Evolutionary conservation across 2,797 vertebrate genomes (phyloP), one percentile per base, ranked within the genome.

Genomic region (Clarias platycephalus): DNA sequence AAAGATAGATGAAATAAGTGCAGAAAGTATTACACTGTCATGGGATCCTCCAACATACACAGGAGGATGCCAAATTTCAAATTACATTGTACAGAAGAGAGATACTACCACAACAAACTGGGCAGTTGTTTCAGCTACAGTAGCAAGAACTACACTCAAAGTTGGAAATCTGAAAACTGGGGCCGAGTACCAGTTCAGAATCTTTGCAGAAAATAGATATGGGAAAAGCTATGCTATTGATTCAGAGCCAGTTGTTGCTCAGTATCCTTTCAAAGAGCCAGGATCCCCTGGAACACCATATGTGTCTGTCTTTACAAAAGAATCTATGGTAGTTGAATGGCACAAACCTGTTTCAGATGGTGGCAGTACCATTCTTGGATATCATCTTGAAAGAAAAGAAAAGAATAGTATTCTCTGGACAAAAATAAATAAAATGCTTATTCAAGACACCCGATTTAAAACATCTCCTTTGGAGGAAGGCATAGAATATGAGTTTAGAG

Each of bases 341-440:
- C 97, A 99, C 90, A 97, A 97, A 91, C 97, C 98, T 75, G 94
- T 98, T 89, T 97, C 96, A 91, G 97, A 99, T 90, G 98, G 98
- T 84, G 98, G 98, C 80, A 99, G 97, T 92, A 94, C 89, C 85
- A 94, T 99, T 88, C 89, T 99, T 90, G 98, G 98, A 86, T 99
- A 99, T 85, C 98, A 99, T 92, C 93, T 99, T 84, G 98, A 99
- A 88, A 96, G 94, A 86, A 99, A 99, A 90, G 98, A 99, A 92
- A 99, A 96, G 93, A 99, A 99, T 90, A 99, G 98, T 89, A 99
- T 99, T 89, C 95, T 99, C 31, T 99, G 98, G 98, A 96, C 97
- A 89, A 99, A 99, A 92, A 94, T 99, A 74, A 99, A 99, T 91
- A 99, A 98, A 94, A 96, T 94, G 87, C 94, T 99, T 55, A 97